These are phyloP conservation scores for Drosophila putrida DNA, from an alignment of 2,888 invertebrate species.

Conservation along the genomic window DNA sequence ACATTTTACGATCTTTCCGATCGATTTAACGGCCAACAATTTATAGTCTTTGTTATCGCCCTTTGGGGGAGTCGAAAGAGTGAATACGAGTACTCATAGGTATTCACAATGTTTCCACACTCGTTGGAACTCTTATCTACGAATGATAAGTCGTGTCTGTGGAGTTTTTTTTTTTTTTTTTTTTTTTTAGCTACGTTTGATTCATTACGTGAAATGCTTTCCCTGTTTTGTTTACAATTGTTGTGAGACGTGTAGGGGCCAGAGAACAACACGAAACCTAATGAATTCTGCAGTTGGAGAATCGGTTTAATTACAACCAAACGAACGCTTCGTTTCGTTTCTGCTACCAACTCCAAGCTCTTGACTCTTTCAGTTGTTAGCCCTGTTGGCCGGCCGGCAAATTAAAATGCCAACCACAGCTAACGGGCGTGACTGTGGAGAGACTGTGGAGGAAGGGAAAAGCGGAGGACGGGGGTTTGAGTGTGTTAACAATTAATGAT, in stretches of 20 bases:
- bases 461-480: background rate
- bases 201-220: slow-evolving; percentile 33
- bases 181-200: slow-evolving; percentile 10
- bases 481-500: slow-evolving; percentile 46
- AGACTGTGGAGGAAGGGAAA: background rate
- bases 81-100: slow-evolving; percentile 8
- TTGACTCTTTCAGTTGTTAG: slow-evolving; percentile 6
- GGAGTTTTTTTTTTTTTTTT: background rate
- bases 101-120: slow-evolving; percentile 7
- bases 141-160: slow-evolving; percentile 28
- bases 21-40: slow-evolving; percentile 8
- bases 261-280: slow-evolving; percentile 11
- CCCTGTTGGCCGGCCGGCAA: slow-evolving; percentile 39
- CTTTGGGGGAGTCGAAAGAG: slow-evolving; percentile 2
- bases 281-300: slow-evolving; percentile 43
- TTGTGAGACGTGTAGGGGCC: background rate
- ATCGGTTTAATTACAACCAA: slow-evolving; percentile 50
- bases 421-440: slow-evolving; percentile 39
- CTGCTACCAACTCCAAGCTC: slow-evolving; percentile 12
- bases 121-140: slow-evolving; percentile 27
- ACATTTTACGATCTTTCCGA: slow-evolving; percentile 20
- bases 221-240: slow-evolving; percentile 27
- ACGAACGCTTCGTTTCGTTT: slow-evolving; percentile 24
- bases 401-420: slow-evolving; percentile 70
- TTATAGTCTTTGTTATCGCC: slow-evolving; percentile 9